Evolutionary conservation across 2,888 invertebrate genomes (phyloP), one percentile per base, ranked within the genome.

Genomic region (Pseudococcus jackbeardsleyi): DNA sequence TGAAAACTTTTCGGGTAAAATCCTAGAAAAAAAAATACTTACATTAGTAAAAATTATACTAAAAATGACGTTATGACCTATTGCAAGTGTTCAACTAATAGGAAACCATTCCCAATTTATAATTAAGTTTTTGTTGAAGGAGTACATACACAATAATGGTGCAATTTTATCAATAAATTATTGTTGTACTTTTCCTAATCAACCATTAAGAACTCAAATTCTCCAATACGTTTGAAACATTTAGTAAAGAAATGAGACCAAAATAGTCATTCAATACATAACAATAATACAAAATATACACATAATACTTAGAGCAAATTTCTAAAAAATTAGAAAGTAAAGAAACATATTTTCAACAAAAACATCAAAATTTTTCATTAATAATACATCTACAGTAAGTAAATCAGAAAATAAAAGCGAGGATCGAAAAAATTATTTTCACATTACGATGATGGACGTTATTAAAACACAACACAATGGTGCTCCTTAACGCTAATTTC

Each of bases 1-100:
- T 82, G 79, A 82, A 82, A 82, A 82, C 4, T 46, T 82, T 19
- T 82, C 19, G 79, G 22, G 46, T 19, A 22, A 22, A 7, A 82
- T 19, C 19, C 42, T 33, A 46, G 3, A 7, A 42, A 46, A 15
- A 12, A 46, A 82, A 82, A 82, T 26, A 17, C 42, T 42, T 42
- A 72, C 9, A 72, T 22, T 11, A 68, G 8, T 22, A 68, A 68
- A 68, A 50, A 50, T 12, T 11, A 46, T 15, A 50, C 12, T 11
- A 12, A 50, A 50, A 50, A 15, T 50, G 48, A 50, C 4, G 12
- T 50, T 4, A 15, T 50, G 11, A 50, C 48, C 48, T 4, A 12
- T 15, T 50, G 15, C 15, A 15, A 50, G 48, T 50, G 15, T 15
- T 12, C n/a, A n/a, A 54, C 1, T 0, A 7, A n/a, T n/a, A n/a